phyloP scores from a whole-genome alignment of 1,140 invertebrate genomes.

The Drosophila funebris region DNA sequence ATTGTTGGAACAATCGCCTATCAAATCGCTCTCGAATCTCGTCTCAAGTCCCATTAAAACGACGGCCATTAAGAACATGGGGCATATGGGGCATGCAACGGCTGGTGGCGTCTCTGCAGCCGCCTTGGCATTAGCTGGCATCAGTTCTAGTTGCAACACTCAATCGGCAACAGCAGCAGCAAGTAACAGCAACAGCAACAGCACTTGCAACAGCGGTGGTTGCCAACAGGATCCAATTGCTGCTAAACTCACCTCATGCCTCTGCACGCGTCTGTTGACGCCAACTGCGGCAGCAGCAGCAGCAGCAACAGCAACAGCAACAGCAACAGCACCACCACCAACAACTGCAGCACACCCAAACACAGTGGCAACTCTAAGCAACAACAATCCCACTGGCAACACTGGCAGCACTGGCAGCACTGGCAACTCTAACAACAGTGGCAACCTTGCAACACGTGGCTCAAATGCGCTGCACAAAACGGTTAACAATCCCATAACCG shows the following conservation, averaged over 20 bases:
- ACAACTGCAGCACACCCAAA: conserved; percentile 15
- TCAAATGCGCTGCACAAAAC: conserved; percentile 66
- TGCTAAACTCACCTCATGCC: conserved; percentile 84
- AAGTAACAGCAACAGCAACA: conserved; percentile 2
- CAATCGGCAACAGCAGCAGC: not conserved
- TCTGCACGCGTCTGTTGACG: conserved; percentile 79
- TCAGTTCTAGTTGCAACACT: not conserved
- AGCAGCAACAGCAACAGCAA: conserved; percentile 1
- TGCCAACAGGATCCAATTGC: conserved; percentile 84
- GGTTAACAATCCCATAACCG: conserved; percentile 69
- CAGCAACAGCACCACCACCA: not conserved
- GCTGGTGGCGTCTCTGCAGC: not conserved
- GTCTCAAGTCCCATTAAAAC: conserved; percentile 86
- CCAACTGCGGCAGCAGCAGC: conserved; percentile 9
- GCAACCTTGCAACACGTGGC: conserved; percentile 13
- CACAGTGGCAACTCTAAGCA: conserved; percentile 22
- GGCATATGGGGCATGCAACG: conserved; percentile 52
- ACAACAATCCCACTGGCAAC: not conserved
- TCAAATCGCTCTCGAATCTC: conserved; percentile 87
- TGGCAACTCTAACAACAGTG: too few species aligned
- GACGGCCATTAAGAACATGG: conserved; percentile 77
- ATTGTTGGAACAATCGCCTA: conserved; percentile 85
- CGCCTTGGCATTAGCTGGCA: not conserved
- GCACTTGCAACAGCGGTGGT: conserved; percentile 43
- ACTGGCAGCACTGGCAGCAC: conserved; percentile 7